Evolutionary conservation across 2,797 vertebrate genomes (phyloP).

Genomic region (Loris lydekkerianus): DNA sequence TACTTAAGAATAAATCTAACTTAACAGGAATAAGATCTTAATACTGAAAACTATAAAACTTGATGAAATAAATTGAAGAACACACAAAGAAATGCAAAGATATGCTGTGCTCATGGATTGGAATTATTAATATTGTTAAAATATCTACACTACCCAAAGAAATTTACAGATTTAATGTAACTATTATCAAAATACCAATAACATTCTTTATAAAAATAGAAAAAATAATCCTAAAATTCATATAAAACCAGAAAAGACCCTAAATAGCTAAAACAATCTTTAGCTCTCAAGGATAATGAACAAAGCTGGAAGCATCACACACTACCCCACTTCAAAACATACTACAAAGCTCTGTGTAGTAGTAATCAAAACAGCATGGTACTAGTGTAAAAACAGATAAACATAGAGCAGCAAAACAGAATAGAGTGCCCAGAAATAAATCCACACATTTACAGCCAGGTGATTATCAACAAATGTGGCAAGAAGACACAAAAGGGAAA

Average conservation of each 20-base stretch:
- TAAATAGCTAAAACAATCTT: neutral
- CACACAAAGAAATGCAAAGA: neutral
- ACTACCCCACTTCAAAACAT: neutral
- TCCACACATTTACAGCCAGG: neutral
- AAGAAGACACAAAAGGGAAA: neutral
- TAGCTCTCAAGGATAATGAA: neutral
- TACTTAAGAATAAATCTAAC: neutral
- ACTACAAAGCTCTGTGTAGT: neutral
- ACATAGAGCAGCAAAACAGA: neutral
- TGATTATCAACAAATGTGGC: neutral
- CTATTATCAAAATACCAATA: neutral
- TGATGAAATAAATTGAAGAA: neutral
- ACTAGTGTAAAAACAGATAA: neutral
- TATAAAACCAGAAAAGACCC: neutral
- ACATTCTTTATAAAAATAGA: neutral
- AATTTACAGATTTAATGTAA: neutral
- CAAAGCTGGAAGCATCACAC: neutral
- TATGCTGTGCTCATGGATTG: neutral
- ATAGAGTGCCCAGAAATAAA: neutral
- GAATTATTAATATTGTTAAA: neutral
- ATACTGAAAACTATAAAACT: neutral
- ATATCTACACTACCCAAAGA: neutral
- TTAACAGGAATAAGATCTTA: neutral
- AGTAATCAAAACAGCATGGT: neutral
- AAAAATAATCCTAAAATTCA: neutral